Conservation (phyloP, 2,888 invertebrate genomes). For the Catocala sponsa region DNA sequence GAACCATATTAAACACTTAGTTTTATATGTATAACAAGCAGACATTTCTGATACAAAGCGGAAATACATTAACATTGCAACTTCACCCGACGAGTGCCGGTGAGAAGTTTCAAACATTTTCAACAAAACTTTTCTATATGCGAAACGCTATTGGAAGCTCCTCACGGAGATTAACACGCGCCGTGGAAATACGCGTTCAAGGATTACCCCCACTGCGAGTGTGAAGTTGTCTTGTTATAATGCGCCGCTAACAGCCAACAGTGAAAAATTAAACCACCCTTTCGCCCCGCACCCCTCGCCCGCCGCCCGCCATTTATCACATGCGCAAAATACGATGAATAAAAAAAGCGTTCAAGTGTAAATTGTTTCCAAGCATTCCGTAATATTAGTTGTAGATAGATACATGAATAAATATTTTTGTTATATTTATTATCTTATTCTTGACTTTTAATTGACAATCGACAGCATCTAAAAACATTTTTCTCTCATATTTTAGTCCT, state of each 20-base stretch:
- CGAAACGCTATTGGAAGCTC: slow-evolving; percentile 84
- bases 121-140: slow-evolving; percentile 84
- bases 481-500: no score
- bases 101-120: slow-evolving; percentile 83
- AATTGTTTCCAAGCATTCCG: not conserved
- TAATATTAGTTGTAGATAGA: no score
- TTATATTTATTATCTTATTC: no score
- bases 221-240: slow-evolving; percentile 80
- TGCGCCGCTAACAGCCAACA: slow-evolving; percentile 54
- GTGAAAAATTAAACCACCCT: slow-evolving; percentile 62
- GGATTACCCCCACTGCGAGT: slow-evolving; percentile 75
- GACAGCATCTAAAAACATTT: no score
- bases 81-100: slow-evolving; percentile 68
- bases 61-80: slow-evolving; percentile 86
- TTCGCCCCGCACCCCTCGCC: slow-evolving; percentile 17
- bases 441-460: no score
- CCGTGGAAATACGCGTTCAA: slow-evolving; percentile 80
- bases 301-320: slow-evolving; percentile 43
- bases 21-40: slow-evolving; percentile 71
- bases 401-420: no score
- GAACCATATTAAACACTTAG: slow-evolving; percentile 42
- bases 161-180: slow-evolving; percentile 82
- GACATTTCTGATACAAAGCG: slow-evolving; percentile 81
- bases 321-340: slow-evolving; percentile 31
- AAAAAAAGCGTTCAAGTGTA: not conserved